Evolutionary conservation across 2,888 invertebrate genomes (phyloP), one percentile per base, ranked within the genome.

Genomic region (Siphlonurus alternatus): DNA sequence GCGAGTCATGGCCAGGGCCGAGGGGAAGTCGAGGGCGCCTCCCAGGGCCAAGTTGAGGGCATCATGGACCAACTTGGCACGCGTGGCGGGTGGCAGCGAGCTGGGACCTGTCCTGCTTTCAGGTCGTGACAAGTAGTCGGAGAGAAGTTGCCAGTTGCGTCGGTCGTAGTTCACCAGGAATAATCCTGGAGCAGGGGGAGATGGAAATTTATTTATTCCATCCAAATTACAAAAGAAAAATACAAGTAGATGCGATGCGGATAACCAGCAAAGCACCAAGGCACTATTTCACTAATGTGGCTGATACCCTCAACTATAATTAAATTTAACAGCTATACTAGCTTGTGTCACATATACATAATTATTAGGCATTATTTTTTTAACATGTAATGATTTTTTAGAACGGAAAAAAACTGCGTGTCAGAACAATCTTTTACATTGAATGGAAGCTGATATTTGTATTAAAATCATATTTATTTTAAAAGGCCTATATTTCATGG

Each of bases 111-210:
- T 71, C 62, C 15, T 73, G 69, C 22, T 73, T 67, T 70, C 78
- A 10, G 7, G 15, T 5, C 22, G n/a, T 22, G 22, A 5, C 0
- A 90, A 76, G 71, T 80, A 89, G 24, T 80, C 74, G 0, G 87
- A 81, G 2, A 92, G 74, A 69, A 88, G 80, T 67, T 84, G 81
- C 91, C 91, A 92, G 72, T 90, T 91, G 53, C 79, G 76, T 3
- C 76, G 73, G 70, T 91, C 91, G 71, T 92, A 92, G 72, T 90
- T 90, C 0, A 92, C 91, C 2, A 89, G 87, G 75, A 85, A 90
- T 53, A 89, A 88, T 1, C 87, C 88, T 87, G 70, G n/a, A n/a
- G n/a, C n/a, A n/a, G n/a, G n/a, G n/a, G n/a, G 5, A 10, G 38
- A 38, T 38, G 5, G 38, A 38, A 15, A 38, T 38, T 38, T 38